Evolutionary conservation across 2,888 invertebrate genomes (phyloP).

Genomic region (Tinea trinotella): DNA sequence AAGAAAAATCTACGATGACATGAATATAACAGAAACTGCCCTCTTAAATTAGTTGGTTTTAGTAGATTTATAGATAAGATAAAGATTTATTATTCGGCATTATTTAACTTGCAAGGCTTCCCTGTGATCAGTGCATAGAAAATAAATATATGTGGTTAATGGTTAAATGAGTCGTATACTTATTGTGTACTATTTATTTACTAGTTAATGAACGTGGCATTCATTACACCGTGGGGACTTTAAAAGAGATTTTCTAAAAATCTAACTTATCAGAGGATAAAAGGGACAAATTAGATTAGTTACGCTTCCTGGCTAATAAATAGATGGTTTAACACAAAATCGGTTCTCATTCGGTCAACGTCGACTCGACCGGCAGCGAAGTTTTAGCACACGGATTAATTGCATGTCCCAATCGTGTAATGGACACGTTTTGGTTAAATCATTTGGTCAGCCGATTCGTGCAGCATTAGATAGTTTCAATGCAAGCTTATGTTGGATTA

Average conservation of each 20-base stretch:
- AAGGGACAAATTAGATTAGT: conserved; percentile 19
- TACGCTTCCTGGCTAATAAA: conserved; percentile 21
- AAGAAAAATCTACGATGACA: no score
- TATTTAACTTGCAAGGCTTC: no score
- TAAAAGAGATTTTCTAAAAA: not conserved
- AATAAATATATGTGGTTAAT: no score
- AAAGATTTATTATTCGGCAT: no score
- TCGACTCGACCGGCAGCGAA: conserved; percentile 15
- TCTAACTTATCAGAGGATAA: not conserved
- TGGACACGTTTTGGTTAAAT: conserved; percentile 21
- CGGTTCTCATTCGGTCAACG: conserved; percentile 22
- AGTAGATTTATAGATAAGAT: no score
- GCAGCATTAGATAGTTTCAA: not conserved
- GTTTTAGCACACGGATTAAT: conserved; percentile 28
- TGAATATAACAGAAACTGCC: no score
- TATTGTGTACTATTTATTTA: no score
- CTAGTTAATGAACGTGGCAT: not conserved
- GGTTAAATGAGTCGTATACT: no score
- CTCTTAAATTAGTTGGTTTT: no score
- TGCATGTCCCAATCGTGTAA: conserved; percentile 26
- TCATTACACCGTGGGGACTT: not conserved
- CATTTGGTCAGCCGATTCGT: conserved; percentile 17
- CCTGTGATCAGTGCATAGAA: no score
- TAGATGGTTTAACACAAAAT: conserved; percentile 23
- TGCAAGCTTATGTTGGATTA: not conserved